Conservation (phyloP, 2,797 vertebrate species). For the Channallabes apus region DNA sequence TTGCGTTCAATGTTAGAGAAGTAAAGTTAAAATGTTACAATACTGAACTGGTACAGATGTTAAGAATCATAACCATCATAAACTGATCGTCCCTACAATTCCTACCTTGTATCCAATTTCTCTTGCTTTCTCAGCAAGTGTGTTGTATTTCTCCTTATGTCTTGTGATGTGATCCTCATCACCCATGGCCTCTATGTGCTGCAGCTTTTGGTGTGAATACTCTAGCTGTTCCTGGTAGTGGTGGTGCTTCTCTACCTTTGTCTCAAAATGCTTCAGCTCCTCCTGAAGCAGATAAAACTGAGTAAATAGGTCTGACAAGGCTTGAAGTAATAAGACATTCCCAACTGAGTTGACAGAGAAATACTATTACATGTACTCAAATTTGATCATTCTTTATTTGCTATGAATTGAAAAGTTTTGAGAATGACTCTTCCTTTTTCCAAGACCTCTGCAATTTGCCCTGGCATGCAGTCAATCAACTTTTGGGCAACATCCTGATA, state of each 20-base stretch:
- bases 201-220: conserved; percentile 92
- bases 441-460: too few relatives aligned
- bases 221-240: conserved; percentile 96
- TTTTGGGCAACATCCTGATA: too few relatives aligned
- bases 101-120: conserved; percentile 94
- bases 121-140: conserved; percentile 87
- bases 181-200: conserved; percentile 83
- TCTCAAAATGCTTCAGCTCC: conserved; percentile 94
- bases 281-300: conserved; percentile 71
- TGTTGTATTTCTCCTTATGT: conserved; percentile 85
- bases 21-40: not conserved
- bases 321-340: not conserved
- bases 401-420: too few relatives aligned
- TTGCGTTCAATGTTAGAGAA: not conserved
- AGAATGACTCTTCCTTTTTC: too few relatives aligned
- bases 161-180: conserved; percentile 87
- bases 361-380: not conserved
- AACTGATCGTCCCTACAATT: not conserved
- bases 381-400: not conserved
- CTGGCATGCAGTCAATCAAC: too few relatives aligned
- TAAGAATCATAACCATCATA: not conserved
- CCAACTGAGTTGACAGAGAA: not conserved
- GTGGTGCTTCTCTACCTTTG: conserved; percentile 94
- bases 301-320: not conserved
- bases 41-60: not conserved